These are phyloP conservation scores for Dolichallabes microphthalmus DNA, from an alignment of 2,113 vertebrate species.

Conservation along the genomic window DNA sequence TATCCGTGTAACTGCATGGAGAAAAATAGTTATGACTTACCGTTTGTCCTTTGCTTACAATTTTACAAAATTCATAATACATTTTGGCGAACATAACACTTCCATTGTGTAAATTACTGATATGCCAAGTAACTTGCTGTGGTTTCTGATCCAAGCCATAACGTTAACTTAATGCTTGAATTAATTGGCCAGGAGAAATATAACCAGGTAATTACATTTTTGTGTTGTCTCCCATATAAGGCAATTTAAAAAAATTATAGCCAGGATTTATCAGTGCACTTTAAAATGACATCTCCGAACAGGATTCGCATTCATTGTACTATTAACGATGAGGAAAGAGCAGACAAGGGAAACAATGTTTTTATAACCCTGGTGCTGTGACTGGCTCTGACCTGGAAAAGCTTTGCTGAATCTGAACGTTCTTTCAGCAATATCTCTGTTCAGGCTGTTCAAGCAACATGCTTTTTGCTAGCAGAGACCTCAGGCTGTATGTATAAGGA, in stretches of 20 bases:
- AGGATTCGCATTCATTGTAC: not conserved
- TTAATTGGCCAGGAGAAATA: not conserved
- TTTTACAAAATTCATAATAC: too few relatives aligned
- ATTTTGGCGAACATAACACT: not conserved
- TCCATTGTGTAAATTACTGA: not conserved
- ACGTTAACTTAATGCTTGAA: not conserved
- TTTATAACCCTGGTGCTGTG: not conserved
- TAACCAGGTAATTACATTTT: not conserved
- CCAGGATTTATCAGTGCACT: not conserved
- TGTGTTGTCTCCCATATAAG: not conserved
- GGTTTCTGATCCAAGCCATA: not conserved
- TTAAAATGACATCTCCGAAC: not conserved
- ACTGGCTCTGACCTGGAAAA: not conserved
- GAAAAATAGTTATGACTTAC: too few relatives aligned
- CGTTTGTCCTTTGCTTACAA: too few relatives aligned
- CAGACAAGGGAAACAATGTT: not conserved
- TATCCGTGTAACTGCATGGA: too few relatives aligned
- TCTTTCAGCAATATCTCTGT: not conserved
- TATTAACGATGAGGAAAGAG: not conserved
- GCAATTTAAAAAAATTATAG: not conserved
- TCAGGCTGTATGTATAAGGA: slow-evolving; percentile 72
- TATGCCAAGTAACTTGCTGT: not conserved
- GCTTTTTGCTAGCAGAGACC: slow-evolving; percentile 37
- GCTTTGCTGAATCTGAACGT: slow-evolving; percentile 7
- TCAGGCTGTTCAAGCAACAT: slow-evolving; percentile 18